Evolutionary conservation across 2,113 vertebrate genomes (phyloP).

Genomic region (Tringa solitaria): DNA sequence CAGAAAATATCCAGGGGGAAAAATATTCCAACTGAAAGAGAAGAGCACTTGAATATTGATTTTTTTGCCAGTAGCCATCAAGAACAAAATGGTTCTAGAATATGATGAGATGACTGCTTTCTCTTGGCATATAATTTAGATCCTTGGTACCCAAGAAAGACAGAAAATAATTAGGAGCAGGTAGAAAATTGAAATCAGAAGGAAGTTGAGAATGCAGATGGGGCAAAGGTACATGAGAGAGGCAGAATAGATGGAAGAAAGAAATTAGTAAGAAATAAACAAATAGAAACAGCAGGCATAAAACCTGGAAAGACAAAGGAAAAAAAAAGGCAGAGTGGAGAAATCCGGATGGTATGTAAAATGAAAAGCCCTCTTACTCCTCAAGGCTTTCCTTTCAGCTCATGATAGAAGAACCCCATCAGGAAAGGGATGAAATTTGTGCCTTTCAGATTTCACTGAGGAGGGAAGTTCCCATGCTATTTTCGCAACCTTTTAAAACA

Average conservation of each 20-base stretch:
- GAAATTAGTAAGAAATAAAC: not conserved
- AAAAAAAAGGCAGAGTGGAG: not conserved
- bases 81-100: not conserved
- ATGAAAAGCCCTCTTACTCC: not conserved
- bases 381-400: not conserved
- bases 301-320: not conserved
- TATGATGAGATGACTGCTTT: not conserved
- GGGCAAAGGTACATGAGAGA: not conserved
- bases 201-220: not conserved
- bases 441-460: not conserved
- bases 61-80: not conserved
- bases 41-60: not conserved
- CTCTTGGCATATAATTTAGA: not conserved
- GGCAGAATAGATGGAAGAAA: not conserved
- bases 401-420: not conserved
- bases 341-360: not conserved
- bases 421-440: not conserved
- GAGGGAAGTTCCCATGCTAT: not conserved
- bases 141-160: not conserved
- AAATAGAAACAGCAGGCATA: not conserved
- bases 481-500: not conserved
- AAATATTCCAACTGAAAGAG: not conserved
- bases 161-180: not conserved
- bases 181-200: not conserved
- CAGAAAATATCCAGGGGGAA: not conserved